A percentile compares a stretch with the other conserved stretches of the same genome.
Conservation (phyloP, 2,888 invertebrate species). For the Allolobophora icterica region DNA sequence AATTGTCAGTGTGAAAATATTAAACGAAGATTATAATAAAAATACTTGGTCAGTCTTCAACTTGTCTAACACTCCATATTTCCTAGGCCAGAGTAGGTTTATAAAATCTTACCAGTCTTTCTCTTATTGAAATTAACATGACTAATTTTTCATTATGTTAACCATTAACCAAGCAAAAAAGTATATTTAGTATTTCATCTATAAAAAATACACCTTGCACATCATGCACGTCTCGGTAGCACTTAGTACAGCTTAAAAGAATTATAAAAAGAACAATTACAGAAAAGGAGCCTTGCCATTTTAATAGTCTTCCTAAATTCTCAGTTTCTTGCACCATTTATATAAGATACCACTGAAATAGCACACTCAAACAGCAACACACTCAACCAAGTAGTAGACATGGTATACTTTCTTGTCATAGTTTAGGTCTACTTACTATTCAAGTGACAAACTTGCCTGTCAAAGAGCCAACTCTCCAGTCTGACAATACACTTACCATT, state of each 20-base stretch:
- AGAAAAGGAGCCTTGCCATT: neutral
- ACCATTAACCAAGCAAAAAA: neutral
- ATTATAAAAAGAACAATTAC: neutral
- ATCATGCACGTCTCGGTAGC: neutral
- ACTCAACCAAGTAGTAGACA: too few relatives aligned
- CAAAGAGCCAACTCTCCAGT: neutral
- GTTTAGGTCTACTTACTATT: too few relatives aligned
- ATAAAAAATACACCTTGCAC: neutral
- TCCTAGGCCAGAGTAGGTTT: neutral
- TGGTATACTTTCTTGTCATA: too few relatives aligned
- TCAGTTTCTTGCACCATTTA: neutral
- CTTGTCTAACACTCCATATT: too few relatives aligned
- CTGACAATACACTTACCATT: slow-evolving; percentile 51
- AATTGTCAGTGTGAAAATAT: too few relatives aligned
- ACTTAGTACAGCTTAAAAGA: neutral
- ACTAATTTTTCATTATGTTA: neutral
- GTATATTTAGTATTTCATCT: neutral
- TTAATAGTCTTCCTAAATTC: neutral
- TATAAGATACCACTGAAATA: neutral
- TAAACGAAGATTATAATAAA: too few relatives aligned
- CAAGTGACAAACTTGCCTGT: neutral
- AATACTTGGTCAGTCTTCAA: neutral
- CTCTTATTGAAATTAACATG: neutral
- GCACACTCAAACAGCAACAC: neutral
- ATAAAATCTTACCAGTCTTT: neutral